Percentiles rank a stretch among this genome's conserved stretches.
phyloP scores from a whole-genome alignment of 1,140 invertebrate species.

The Tetraneura akinire region DNA sequence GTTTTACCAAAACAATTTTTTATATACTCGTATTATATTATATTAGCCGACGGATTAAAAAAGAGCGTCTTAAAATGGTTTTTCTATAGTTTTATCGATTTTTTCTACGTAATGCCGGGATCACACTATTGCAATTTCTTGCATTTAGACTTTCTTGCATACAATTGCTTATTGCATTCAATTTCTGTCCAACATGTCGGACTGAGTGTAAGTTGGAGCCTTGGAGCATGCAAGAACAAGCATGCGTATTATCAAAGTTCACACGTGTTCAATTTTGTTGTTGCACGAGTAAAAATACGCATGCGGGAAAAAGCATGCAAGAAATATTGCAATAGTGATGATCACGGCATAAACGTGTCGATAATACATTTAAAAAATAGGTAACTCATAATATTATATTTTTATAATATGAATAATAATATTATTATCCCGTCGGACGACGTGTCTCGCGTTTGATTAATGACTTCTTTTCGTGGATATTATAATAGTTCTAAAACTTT shows the following conservation, averaged over 20 bases:
- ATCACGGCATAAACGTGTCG: no score
- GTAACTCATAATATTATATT: no score
- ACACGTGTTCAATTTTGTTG: conserved; percentile 8
- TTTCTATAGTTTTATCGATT: no score
- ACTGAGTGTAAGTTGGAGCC: not conserved
- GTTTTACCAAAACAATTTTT: no score
- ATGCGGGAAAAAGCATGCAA: no score
- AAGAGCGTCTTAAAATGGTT: no score
- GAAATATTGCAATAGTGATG: no score
- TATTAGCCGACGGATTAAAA: no score
- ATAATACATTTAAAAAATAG: no score
- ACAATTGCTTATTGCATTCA: not conserved
- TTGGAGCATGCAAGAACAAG: not conserved
- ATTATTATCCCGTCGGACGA: not conserved
- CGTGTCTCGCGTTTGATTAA: conserved; percentile 26
- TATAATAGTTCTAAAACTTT: not conserved
- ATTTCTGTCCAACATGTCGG: not conserved
- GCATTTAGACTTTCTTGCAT: not conserved
- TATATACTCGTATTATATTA: no score
- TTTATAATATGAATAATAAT: no score
- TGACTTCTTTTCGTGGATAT: not conserved
- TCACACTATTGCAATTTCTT: not conserved
- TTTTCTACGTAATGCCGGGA: no score
- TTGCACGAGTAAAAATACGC: conserved; percentile 13
- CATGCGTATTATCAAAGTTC: not conserved